Evolutionary conservation across 1,140 invertebrate genomes (phyloP).

Genomic region (Tetramorium simillimum): DNA sequence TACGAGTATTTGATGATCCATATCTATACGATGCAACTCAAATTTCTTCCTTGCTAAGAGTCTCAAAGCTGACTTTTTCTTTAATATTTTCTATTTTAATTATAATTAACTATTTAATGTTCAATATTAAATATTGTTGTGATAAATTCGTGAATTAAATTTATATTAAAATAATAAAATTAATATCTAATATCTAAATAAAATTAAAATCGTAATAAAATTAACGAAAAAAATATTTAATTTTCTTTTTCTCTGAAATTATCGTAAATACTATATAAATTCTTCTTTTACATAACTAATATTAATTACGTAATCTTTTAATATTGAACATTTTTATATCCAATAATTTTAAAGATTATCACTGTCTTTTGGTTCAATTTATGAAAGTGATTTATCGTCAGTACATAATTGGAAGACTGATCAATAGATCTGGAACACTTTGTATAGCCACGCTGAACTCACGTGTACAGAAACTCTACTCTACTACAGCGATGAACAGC

Average conservation of each 20-base stretch:
- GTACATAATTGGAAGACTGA: not conserved
- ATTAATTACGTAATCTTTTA: not conserved
- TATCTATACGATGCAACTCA: not conserved
- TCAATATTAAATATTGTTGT: not conserved
- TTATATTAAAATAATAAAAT: not conserved
- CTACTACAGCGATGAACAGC: not conserved
- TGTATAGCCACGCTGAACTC: not conserved
- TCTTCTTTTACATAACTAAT: not conserved
- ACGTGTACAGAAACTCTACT: not conserved
- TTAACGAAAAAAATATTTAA: not conserved
- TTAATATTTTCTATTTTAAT: not conserved
- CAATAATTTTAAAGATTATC: not conserved
- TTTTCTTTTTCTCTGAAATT: not conserved
- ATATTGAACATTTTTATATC: not conserved
- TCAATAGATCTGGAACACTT: not conserved
- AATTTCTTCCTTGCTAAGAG: not conserved
- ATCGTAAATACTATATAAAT: not conserved
- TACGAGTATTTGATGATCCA: not conserved
- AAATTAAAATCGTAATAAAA: not conserved
- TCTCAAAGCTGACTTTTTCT: not conserved
- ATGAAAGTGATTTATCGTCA: not conserved
- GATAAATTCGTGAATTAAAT: not conserved
- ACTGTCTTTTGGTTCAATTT: not conserved
- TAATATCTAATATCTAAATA: too few relatives aligned
- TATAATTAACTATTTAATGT: not conserved